Evolutionary conservation across 2,888 invertebrate species (phyloP).

Genomic region (Amphipoea lucens): DNA sequence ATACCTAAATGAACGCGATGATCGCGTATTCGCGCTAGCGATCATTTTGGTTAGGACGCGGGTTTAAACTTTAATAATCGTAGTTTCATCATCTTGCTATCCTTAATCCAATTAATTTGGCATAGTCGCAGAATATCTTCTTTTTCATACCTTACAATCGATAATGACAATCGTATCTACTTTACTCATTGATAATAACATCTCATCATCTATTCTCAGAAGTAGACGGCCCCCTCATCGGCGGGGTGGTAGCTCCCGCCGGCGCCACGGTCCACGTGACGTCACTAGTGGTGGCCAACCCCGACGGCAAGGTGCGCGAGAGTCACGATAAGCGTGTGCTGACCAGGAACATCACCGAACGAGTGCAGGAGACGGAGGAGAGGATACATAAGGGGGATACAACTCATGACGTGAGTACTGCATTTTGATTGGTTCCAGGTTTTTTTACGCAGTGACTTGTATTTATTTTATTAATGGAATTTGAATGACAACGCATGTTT

Average conservation of each 20-base stretch:
- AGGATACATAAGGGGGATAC: slow-evolving; percentile 95
- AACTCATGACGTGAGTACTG: slow-evolving; percentile 94
- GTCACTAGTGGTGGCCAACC: slow-evolving; percentile 90
- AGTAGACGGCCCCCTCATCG: slow-evolving; percentile 73
- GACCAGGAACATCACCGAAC: slow-evolving; percentile 95
- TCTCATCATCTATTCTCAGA: slow-evolving; percentile 66
- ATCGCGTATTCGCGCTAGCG: not conserved
- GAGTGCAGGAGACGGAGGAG: slow-evolving; percentile 95
- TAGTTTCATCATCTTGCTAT: not conserved
- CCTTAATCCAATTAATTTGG: not conserved
- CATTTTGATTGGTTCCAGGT: not conserved
- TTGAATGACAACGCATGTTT: not conserved
- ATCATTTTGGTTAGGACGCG: not conserved
- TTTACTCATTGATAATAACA: not conserved
- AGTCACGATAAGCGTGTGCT: slow-evolving; percentile 94
- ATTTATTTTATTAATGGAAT: not conserved
- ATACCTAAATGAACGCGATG: not conserved
- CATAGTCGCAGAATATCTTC: not conserved
- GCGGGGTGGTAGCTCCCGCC: slow-evolving; percentile 78
- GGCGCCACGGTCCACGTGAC: slow-evolving; percentile 84
- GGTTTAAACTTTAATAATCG: not conserved
- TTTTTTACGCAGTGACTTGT: not conserved
- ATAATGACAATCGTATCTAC: not conserved
- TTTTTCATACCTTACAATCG: not conserved
- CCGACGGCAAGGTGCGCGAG: slow-evolving; percentile 95